Evolutionary conservation across 2,888 invertebrate genomes (phyloP).

Genomic region (Rhagium mordax): DNA sequence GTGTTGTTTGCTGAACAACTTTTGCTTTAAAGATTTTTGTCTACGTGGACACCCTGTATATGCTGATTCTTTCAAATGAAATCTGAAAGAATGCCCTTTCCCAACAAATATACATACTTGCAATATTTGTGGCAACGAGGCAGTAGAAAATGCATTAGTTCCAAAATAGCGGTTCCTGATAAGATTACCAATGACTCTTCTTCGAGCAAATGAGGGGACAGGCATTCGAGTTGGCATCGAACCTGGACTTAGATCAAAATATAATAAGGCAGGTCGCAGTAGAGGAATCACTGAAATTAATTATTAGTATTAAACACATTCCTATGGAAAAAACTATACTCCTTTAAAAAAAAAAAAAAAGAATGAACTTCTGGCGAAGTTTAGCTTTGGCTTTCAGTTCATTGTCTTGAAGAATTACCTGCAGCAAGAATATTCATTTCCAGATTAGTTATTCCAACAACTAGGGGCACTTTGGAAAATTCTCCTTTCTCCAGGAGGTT

Average conservation of each 20-base stretch:
- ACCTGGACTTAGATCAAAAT: conserved; percentile 34
- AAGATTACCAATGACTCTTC: conserved; percentile 1
- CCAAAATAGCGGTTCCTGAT: conserved; percentile 26
- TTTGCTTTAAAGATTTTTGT: too few species aligned
- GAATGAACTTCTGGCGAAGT: too few species aligned
- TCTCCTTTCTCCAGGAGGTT: conserved; percentile 13
- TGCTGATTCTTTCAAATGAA: too few species aligned
- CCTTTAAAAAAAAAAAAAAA: too few species aligned
- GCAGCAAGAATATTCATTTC: conserved; percentile 6
- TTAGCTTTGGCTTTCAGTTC: too few species aligned
- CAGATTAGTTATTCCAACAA: conserved; percentile 17
- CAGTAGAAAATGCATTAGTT: conserved; percentile 1
- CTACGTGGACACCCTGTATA: too few species aligned
- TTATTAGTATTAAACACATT: background rate
- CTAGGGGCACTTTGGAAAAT: conserved; percentile 23
- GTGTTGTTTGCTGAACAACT: too few species aligned
- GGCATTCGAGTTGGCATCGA: conserved; percentile 28
- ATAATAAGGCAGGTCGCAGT: background rate
- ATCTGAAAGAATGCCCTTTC: too few species aligned
- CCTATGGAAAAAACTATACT: too few species aligned
- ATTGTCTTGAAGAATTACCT: too few species aligned
- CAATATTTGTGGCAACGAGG: conserved; percentile 8
- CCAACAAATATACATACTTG: conserved; percentile 25
- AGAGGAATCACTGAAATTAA: conserved; percentile 22
- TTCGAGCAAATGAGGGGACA: background rate